These are phyloP conservation scores for Diarsia mendica DNA, from an alignment of 2,888 invertebrate genomes.

Conservation along the genomic window DNA sequence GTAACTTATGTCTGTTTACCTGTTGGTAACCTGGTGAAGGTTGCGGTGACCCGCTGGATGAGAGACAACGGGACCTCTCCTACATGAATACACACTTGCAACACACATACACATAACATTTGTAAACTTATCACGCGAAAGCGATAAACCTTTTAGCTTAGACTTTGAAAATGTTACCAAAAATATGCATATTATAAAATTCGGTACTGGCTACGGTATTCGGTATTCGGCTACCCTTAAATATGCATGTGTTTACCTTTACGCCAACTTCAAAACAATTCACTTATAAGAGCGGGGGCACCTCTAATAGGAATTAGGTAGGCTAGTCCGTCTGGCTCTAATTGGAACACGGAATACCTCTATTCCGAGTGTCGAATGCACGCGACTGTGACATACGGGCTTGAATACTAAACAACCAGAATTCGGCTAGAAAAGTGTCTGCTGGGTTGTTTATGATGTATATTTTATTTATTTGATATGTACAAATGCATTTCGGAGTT, in stretches of 20 bases:
- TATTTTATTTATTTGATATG: not conserved
- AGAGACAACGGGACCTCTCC: too few relatives aligned
- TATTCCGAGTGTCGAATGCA: slow-evolving; percentile 63
- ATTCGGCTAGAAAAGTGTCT: not conserved
- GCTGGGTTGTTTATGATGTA: not conserved
- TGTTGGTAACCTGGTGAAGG: too few relatives aligned
- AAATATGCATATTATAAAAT: not conserved
- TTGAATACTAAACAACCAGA: slow-evolving; percentile 39
- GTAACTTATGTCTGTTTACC: too few relatives aligned
- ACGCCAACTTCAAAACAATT: slow-evolving; percentile 54
- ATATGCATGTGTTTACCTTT: not conserved
- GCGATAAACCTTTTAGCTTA: not conserved
- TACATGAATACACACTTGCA: not conserved
- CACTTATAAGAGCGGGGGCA: slow-evolving; percentile 54
- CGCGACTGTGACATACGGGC: slow-evolving; percentile 47
- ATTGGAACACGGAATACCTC: slow-evolving; percentile 66
- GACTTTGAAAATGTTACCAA: not conserved
- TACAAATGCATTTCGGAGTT: too few relatives aligned
- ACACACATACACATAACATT: not conserved
- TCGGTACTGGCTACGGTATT: too few relatives aligned
- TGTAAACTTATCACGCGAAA: not conserved
- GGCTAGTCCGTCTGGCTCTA: slow-evolving; percentile 63
- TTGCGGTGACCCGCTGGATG: too few relatives aligned
- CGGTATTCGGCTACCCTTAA: not conserved
- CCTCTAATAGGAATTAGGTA: slow-evolving; percentile 71